Evolutionary conservation across 2,113 vertebrate species (phyloP), one percentile per base, ranked within the genome.

Genomic region (Prinia subflava): DNA sequence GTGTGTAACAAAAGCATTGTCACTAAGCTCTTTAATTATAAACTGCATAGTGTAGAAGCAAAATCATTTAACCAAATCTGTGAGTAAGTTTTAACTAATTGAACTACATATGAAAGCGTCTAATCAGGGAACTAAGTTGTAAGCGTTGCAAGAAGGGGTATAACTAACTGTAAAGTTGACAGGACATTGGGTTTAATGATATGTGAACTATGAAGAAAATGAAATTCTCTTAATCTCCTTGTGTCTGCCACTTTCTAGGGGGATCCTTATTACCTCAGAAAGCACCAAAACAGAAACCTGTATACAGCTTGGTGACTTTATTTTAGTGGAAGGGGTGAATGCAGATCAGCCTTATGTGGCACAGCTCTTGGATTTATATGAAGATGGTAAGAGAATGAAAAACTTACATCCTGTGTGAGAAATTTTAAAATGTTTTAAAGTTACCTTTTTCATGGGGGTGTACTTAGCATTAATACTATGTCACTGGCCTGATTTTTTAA

Each of bases 301-400:
- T 37, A 96, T 99, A 56, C 92, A 83, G 5, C 85, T 97, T 11
- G 98, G 98, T 5, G 98, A 99, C 41, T 98, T 98, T 93, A 97
- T 99, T 88, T 96, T 99, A 81, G 98, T 99, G 31, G 98, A 99
- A 94, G 98, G 98, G 1, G 91, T 98, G 4, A 96, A 98, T 30
- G 98, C 98, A 13, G 98, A 99, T 71, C 97, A 96, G 39, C 99
- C 99, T 1, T 99, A 98, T 33, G 98, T 99, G 60, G 99, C 98
- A 83, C 98, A 97, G 57, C 97, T 99, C 41, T 14, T 98, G 69
- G 91, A 98, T 90, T 97, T 99, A 31, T 99, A 98, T 52, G 97
- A 98, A 92, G 98, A 99, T 35, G 99, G 99, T 99, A 97, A 98
- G 97, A 94, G 96, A 71, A 83, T 33, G 24, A n/a, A 79, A 83